Evolutionary conservation across 2,113 vertebrate species (phyloP).

Genomic region (Lota lota): DNA sequence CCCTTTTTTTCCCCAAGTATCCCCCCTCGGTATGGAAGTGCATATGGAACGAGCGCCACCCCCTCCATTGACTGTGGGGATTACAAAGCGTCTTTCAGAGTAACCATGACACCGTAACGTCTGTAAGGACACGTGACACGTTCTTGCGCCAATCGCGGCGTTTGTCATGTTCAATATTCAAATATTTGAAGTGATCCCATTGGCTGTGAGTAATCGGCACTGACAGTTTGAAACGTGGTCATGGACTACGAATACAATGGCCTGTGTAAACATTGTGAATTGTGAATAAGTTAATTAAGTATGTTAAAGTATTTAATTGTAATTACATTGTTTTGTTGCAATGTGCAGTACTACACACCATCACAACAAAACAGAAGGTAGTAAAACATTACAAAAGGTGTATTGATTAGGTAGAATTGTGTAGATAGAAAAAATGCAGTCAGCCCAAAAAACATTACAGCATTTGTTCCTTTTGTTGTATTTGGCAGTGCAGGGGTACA

Average conservation of each 20-base stretch:
- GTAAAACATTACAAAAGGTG: too few species aligned
- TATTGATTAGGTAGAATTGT: too few species aligned
- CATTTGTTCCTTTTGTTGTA: too few species aligned
- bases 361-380: too few species aligned
- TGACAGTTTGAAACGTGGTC: not conserved
- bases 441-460: too few species aligned
- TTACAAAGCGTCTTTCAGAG: constrained; percentile 75
- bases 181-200: constrained; percentile 51
- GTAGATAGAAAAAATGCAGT: too few species aligned
- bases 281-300: too few species aligned
- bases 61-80: not conserved
- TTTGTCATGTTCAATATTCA: constrained; percentile 50
- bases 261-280: not conserved
- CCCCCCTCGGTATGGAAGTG: constrained; percentile 27
- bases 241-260: not conserved
- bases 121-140: constrained; percentile 27
- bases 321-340: too few species aligned
- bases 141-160: constrained; percentile 38
- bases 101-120: constrained; percentile 76
- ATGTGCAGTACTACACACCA: too few species aligned
- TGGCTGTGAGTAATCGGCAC: constrained; percentile 39
- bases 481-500: too few species aligned
- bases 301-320: too few species aligned
- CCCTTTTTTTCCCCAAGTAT: not conserved
- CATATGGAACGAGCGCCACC: constrained; percentile 21